Evolutionary conservation across 2,113 vertebrate species (phyloP).

Genomic region (Cyprinodon brontotheroides): DNA sequence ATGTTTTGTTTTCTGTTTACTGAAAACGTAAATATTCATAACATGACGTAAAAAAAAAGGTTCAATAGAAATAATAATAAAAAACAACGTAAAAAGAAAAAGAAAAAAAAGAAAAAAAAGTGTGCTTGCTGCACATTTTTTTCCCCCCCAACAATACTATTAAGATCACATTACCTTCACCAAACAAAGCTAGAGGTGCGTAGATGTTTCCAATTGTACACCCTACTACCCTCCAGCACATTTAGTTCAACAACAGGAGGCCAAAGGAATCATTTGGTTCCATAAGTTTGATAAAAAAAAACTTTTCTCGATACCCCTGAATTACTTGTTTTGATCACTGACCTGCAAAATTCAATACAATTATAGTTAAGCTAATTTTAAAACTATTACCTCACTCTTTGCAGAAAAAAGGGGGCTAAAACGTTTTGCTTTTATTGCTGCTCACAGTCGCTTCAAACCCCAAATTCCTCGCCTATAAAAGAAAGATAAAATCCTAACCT

Average conservation of each 20-base stretch:
- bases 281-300: constrained; percentile 75
- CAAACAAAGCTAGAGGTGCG: constrained; percentile 74
- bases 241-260: constrained; percentile 78
- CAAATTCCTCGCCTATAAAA: constrained; percentile 70
- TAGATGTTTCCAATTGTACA: constrained; percentile 67
- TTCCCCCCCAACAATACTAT: constrained; percentile 81
- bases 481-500: constrained; percentile 75
- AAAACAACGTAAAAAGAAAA: constrained; percentile 59
- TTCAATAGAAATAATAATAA: constrained; percentile 70
- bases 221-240: constrained; percentile 72
- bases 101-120: constrained; percentile 79
- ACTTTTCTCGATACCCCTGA: constrained; percentile 84
- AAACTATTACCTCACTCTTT: constrained; percentile 79
- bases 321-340: constrained; percentile 90
- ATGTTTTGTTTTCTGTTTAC: constrained; percentile 91
- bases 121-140: constrained; percentile 81
- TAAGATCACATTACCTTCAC: constrained; percentile 85
- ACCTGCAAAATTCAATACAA: constrained; percentile 97
- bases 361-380: constrained; percentile 81
- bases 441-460: constrained; percentile 78
- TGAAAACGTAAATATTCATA: constrained; percentile 88
- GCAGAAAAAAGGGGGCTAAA: constrained; percentile 68
- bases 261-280: constrained; percentile 84
- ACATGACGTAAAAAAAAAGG: constrained; percentile 78
- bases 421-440: constrained; percentile 87